Evolutionary conservation across 1,140 invertebrate species (phyloP).

Genomic region (Diabrotica virgifera): DNA sequence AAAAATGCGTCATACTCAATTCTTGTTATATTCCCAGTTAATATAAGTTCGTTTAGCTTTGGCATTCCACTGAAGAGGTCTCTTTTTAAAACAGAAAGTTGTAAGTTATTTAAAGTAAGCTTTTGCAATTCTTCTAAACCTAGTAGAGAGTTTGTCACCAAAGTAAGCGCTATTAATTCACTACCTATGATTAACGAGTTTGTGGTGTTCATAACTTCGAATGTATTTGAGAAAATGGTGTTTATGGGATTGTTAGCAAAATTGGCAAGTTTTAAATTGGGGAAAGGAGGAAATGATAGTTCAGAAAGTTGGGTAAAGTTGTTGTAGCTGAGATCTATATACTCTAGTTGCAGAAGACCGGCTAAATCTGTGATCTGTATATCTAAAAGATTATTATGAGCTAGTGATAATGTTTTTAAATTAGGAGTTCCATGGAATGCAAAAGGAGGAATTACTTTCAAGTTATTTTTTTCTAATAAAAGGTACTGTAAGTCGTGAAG

Average conservation of each 20-base stretch:
- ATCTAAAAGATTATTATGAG: constrained; percentile 60
- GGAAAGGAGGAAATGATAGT: constrained; percentile 66
- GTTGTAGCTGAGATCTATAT: constrained; percentile 63
- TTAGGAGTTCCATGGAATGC: constrained; percentile 65
- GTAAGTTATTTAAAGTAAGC: constrained; percentile 57
- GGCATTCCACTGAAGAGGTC: constrained; percentile 61
- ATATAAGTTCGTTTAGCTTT: constrained; percentile 52
- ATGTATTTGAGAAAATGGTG: constrained; percentile 65
- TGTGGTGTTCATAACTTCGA: constrained; percentile 69
- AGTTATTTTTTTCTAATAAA: constrained; percentile 60
- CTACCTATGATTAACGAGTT: constrained; percentile 59
- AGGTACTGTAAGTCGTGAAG: constrained; percentile 58
- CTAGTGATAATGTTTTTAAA: constrained; percentile 59
- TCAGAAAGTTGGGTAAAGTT: constrained; percentile 66
- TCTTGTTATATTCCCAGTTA: constrained; percentile 56
- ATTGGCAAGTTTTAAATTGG: constrained; percentile 58
- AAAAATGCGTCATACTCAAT: constrained; percentile 69
- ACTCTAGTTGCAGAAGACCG: constrained; percentile 62
- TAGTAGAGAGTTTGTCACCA: constrained; percentile 61
- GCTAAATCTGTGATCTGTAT: constrained; percentile 65
- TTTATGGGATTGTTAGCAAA: constrained; percentile 66
- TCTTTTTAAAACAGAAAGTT: constrained; percentile 56
- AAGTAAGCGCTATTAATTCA: constrained; percentile 50
- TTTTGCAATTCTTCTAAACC: constrained; percentile 56
- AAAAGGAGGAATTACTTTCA: constrained; percentile 64